Percentiles rank a stretch among this genome's conserved stretches.
Conservation (phyloP, 2,797 vertebrate genomes). For the Urophycis tenuis region DNA sequence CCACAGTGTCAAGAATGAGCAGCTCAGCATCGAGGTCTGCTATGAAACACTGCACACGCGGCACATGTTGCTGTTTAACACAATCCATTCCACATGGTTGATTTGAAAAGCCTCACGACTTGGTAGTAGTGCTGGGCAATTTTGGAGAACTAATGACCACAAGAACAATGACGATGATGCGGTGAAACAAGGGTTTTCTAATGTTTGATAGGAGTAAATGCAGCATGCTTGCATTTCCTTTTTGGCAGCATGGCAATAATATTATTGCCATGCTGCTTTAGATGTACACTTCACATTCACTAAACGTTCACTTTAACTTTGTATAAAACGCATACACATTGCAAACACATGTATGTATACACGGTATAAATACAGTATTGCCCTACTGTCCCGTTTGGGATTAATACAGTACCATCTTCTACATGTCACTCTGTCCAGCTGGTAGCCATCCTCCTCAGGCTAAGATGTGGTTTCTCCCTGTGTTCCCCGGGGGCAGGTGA, state of each 20-base stretch:
- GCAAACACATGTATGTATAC: no score
- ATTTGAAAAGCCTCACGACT: background rate
- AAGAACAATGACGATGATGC: background rate
- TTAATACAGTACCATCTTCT: background rate
- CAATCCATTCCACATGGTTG: background rate
- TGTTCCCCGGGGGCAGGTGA: constrained; percentile 68
- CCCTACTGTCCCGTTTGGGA: no score
- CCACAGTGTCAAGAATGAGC: constrained; percentile 70
- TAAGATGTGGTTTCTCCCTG: background rate
- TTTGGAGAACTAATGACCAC: background rate
- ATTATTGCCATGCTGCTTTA: background rate
- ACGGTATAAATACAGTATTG: no score
- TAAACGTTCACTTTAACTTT: no score
- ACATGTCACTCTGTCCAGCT: no score
- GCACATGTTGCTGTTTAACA: background rate
- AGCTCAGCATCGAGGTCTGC: constrained; percentile 78
- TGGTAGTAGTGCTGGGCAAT: background rate
- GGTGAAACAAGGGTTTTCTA: background rate
- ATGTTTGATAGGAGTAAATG: background rate
- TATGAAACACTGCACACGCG: background rate
- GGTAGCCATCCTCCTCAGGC: background rate
- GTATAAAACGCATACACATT: no score
- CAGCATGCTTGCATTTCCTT: background rate
- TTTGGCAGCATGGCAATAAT: background rate
- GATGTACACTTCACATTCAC: no score